Percentiles rank a stretch among this genome's conserved stretches.
These are phyloP conservation scores for Polymixis lichenea DNA, from an alignment of 2,888 invertebrate species.

Conservation along the genomic window DNA sequence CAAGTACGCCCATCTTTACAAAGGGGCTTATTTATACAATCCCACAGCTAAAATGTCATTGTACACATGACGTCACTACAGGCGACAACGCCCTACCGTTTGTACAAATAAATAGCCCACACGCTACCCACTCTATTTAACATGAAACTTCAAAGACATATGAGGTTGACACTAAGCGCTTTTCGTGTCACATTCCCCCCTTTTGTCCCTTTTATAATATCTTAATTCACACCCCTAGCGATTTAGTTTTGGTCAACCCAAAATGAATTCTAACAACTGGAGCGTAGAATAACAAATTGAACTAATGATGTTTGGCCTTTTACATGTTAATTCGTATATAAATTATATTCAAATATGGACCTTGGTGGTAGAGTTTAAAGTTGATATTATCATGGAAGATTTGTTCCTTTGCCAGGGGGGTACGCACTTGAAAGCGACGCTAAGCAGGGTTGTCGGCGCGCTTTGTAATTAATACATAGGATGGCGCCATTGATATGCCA, in stretches of 20 bases:
- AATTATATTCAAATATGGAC: conserved; percentile 65
- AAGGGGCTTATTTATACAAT: conserved; percentile 58
- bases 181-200: conserved; percentile 84
- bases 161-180: conserved; percentile 88
- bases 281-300: conserved; percentile 62
- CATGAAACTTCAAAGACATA: conserved; percentile 85
- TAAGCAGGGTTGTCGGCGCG: conserved; percentile 82
- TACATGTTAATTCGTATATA: conserved; percentile 80
- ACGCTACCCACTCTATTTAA: conserved; percentile 69
- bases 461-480: conserved; percentile 89
- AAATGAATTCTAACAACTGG: conserved; percentile 59
- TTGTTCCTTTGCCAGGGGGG: conserved; percentile 78
- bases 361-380: conserved; percentile 60
- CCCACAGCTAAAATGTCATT: conserved; percentile 50
- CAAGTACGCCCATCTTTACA: conserved; percentile 49
- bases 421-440: conserved; percentile 82
- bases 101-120: conserved; percentile 78
- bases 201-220: conserved; percentile 85
- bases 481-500: conserved; percentile 86
- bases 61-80: conserved; percentile 64
- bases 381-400: conserved; percentile 57
- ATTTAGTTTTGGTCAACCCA: conserved; percentile 58
- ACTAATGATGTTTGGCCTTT: conserved; percentile 70
- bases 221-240: conserved; percentile 89
- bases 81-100: conserved; percentile 67